phyloP scores from a whole-genome alignment of 2,888 invertebrate species.

The Chamaedrilus cognettii region DNA sequence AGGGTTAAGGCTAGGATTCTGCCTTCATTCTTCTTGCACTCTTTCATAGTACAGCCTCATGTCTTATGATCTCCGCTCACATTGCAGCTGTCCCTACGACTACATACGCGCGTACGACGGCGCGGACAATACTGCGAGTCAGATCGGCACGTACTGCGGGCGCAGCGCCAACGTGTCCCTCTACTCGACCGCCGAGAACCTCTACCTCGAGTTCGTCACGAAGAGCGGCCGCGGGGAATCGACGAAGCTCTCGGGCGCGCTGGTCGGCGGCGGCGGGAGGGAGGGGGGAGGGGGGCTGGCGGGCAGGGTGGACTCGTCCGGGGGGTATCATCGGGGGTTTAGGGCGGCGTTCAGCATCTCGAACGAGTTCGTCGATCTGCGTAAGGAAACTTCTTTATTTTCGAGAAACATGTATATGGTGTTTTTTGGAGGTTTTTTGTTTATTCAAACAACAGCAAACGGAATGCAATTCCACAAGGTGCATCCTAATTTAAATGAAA shows the following conservation, averaged over 20 bases:
- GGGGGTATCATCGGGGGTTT: constrained; percentile 90
- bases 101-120: constrained; percentile 97
- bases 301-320: constrained; percentile 15
- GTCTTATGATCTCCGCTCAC: background rate
- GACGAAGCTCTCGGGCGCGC: constrained; percentile 64
- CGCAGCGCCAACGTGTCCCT: constrained; percentile 90
- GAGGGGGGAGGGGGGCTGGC: constrained; percentile 45
- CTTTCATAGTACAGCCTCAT: too few species aligned
- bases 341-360: constrained; percentile 99
- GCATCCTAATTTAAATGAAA: too few species aligned
- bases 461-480: too few species aligned
- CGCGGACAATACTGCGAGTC: constrained; percentile 80
- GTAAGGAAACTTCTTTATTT: too few species aligned
- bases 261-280: constrained; percentile 47
- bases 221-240: constrained; percentile 73
- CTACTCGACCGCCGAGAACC: constrained; percentile 63
- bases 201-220: constrained; percentile 91
- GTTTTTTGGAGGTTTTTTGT: too few species aligned
- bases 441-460: too few species aligned
- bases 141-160: constrained; percentile 96
- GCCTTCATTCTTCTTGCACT: too few species aligned
- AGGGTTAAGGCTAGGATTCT: too few species aligned
- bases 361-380: constrained; percentile 93
- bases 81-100: constrained; percentile 94
- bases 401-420: too few species aligned